Conservation (phyloP, 2,888 invertebrate species). For the Hesperia comma region DNA sequence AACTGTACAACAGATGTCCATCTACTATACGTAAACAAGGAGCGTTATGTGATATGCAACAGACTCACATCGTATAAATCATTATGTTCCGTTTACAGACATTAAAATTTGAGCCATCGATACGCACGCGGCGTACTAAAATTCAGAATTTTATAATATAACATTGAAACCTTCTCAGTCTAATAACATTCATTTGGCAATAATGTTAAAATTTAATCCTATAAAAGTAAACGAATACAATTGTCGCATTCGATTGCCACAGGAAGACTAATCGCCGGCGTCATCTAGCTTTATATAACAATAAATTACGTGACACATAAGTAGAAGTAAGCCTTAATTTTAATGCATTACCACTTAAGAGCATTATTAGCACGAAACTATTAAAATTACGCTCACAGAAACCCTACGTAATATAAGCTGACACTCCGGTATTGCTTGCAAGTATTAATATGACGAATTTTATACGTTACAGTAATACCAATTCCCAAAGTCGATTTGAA, state of each 20-base stretch:
- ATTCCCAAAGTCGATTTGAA: background rate
- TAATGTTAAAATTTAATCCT: constrained; percentile 72
- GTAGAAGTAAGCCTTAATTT: constrained; percentile 38
- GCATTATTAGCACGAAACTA: constrained; percentile 27
- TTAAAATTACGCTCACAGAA: constrained; percentile 26
- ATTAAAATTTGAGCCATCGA: constrained; percentile 61
- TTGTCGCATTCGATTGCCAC: constrained; percentile 65
- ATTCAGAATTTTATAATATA: constrained; percentile 46
- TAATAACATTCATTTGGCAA: constrained; percentile 83
- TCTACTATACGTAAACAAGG: constrained; percentile 49
- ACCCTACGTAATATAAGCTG: constrained; percentile 1
- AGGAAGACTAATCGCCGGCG: constrained; percentile 71
- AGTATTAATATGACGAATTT: constrained; percentile 12
- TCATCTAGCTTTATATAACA: constrained; percentile 24
- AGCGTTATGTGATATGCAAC: constrained; percentile 70
- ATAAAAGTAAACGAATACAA: constrained; percentile 62
- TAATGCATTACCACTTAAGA: constrained; percentile 35
- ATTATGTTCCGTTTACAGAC: constrained; percentile 45
- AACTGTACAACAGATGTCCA: constrained; percentile 61
- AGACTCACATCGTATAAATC: constrained; percentile 40
- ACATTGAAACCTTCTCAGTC: constrained; percentile 68
- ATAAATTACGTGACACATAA: constrained; percentile 34
- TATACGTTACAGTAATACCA: constrained; percentile 7
- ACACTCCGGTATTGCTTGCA: background rate
- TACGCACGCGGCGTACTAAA: constrained; percentile 44